phyloP scores from a whole-genome alignment of 2,888 invertebrate genomes.

The Thecophora atra region DNA sequence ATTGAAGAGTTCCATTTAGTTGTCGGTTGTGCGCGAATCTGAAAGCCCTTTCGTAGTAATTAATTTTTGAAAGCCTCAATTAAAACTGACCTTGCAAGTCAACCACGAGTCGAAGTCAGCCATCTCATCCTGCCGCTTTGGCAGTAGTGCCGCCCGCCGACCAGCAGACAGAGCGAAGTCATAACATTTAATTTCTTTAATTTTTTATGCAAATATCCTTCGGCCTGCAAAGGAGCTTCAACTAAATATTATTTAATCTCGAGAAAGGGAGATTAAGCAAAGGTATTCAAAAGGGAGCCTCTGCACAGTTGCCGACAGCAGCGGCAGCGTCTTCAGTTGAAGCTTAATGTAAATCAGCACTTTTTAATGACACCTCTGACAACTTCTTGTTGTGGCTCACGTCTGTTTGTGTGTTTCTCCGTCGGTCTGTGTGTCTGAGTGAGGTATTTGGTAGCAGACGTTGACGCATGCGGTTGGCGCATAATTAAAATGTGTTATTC shows the following conservation, averaged over 20 bases:
- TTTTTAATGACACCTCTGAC: conserved; percentile 20
- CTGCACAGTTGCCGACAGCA: not conserved
- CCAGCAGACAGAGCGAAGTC: conserved; percentile 1
- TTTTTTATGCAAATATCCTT: conserved; percentile 36
- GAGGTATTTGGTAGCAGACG: not conserved
- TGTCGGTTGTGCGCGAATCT: too few relatives aligned
- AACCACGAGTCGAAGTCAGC: not conserved
- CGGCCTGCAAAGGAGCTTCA: conserved; percentile 5
- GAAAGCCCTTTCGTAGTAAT: conserved; percentile 11
- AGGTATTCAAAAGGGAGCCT: not conserved
- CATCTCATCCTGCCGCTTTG: not conserved
- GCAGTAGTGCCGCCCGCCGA: not conserved
- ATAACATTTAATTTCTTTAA: conserved; percentile 28
- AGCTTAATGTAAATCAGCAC: conserved; percentile 5
- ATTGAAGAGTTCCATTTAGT: too few relatives aligned
- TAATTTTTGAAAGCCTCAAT: conserved; percentile 27
- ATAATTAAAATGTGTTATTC: conserved; percentile 12
- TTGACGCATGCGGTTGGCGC: not conserved
- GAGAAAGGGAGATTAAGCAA: not conserved
- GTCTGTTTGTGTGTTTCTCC: not conserved
- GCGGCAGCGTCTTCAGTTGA: not conserved
- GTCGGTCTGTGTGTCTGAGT: not conserved
- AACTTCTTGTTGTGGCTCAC: conserved; percentile 15
- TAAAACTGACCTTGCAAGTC: conserved; percentile 33
- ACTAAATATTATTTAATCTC: not conserved